A percentile compares a stretch with the other conserved stretches of the same genome.
Conservation (phyloP, 2,113 vertebrate species). For the Ranitomeya variabilis region DNA sequence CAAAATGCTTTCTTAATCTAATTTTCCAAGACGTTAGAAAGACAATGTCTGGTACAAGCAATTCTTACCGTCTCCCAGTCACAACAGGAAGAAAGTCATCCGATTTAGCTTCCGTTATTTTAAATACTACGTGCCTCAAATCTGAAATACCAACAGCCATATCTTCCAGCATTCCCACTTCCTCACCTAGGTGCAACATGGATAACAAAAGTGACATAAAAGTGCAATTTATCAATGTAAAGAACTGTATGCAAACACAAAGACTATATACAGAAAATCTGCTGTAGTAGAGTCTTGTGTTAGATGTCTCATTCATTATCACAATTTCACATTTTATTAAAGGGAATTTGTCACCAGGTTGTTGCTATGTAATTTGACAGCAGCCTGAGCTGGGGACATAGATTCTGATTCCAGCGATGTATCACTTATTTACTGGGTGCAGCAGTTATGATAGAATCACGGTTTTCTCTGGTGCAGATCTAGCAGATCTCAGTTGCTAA, state of each 20-base stretch:
- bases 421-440: too few species aligned
- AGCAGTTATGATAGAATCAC: too few species aligned
- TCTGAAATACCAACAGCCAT: conserved; percentile 95
- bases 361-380: too few species aligned
- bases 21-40: conserved; percentile 10
- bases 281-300: background rate
- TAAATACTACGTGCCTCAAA: conserved; percentile 89
- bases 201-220: conserved; percentile 17
- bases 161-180: conserved; percentile 97
- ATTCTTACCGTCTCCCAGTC: conserved; percentile 88
- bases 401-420: too few species aligned
- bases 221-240: background rate
- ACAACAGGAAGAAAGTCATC: conserved; percentile 88
- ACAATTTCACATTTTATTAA: too few species aligned
- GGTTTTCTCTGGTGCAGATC: too few species aligned
- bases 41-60: conserved; percentile 21
- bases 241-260: background rate
- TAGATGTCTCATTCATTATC: background rate
- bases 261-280: background rate
- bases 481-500: too few species aligned
- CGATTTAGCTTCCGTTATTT: conserved; percentile 88
- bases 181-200: conserved; percentile 80
- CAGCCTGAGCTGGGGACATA: too few species aligned
- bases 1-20: conserved; percentile 32
- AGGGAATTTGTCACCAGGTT: too few species aligned